A percentile compares a stretch with the other conserved stretches of the same genome.
Conservation (phyloP, 2,113 vertebrate species). For the Phylloscopus trochiloides region DNA sequence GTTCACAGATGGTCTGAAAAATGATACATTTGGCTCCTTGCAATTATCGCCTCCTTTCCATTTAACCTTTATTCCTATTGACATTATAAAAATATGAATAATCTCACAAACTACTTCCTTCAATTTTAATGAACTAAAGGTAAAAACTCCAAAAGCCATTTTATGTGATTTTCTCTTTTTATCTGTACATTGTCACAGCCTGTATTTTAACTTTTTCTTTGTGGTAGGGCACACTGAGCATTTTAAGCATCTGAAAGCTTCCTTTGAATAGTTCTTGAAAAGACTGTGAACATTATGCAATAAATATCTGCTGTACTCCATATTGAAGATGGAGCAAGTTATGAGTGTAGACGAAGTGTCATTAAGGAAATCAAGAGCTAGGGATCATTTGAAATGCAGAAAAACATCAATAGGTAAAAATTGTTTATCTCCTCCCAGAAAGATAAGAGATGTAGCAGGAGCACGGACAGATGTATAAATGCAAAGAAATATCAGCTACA, state of each 20-base stretch:
- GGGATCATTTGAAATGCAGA: not conserved
- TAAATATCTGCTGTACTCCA: not conserved
- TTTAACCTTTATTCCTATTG: slow-evolving; percentile 10
- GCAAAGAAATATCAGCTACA: not conserved
- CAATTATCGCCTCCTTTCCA: not conserved
- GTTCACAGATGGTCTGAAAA: slow-evolving; percentile 53
- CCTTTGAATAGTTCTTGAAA: not conserved
- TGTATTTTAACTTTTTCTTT: not conserved
- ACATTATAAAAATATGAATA: not conserved
- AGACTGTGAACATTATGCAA: not conserved
- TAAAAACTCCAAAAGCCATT: not conserved
- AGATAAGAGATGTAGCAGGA: not conserved
- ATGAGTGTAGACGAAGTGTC: not conserved
- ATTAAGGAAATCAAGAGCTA: not conserved
- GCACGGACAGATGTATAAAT: not conserved
- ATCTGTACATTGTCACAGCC: not conserved
- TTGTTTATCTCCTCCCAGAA: not conserved
- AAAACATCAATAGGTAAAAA: not conserved
- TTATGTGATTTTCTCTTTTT: not conserved
- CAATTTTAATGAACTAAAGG: not conserved
- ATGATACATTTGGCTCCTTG: not conserved
- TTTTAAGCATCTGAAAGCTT: not conserved
- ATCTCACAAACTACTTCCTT: not conserved
- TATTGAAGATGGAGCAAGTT: not conserved
- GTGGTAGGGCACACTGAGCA: not conserved